Percentiles rank a stretch among this genome's conserved stretches.
Evolutionary conservation across 2,888 invertebrate species (phyloP).

Genomic region (Villa cingulata): DNA sequence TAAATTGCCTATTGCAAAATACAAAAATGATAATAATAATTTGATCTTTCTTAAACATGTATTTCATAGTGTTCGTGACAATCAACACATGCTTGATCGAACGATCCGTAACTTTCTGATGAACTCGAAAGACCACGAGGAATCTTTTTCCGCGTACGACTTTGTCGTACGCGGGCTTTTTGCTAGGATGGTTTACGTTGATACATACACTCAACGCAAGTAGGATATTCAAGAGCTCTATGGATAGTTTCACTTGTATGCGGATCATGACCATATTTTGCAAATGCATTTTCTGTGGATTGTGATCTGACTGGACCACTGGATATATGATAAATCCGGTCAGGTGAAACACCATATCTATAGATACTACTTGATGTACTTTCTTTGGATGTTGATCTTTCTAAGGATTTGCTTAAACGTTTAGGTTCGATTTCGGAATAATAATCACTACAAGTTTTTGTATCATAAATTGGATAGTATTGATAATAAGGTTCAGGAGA

Average conservation of each 20-base stretch:
- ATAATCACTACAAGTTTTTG: slow-evolving; percentile 32
- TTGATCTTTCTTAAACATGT: slow-evolving; percentile 40
- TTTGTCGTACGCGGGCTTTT: slow-evolving; percentile 45
- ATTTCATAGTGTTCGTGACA: slow-evolving; percentile 42
- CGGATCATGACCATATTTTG: slow-evolving; percentile 27
- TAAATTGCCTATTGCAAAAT: too few relatives aligned
- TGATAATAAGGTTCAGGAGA: slow-evolving; percentile 29
- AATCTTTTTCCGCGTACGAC: slow-evolving; percentile 46
- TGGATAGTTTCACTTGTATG: slow-evolving; percentile 43
- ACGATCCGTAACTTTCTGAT: slow-evolving; percentile 17
- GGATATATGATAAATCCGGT: slow-evolving; percentile 28
- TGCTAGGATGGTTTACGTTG: slow-evolving; percentile 52
- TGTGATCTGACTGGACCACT: slow-evolving; percentile 30
- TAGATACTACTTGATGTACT: slow-evolving; percentile 29
- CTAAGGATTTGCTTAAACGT: slow-evolving; percentile 33
- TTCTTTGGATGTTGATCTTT: slow-evolving; percentile 33
- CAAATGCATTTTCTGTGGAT: slow-evolving; percentile 34
- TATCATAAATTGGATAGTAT: slow-evolving; percentile 34
- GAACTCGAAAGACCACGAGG: slow-evolving; percentile 28
- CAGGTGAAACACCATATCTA: slow-evolving; percentile 31
- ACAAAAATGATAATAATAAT: too few relatives aligned
- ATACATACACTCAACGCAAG: slow-evolving; percentile 60
- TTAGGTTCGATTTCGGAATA: slow-evolving; percentile 19
- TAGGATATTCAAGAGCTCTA: slow-evolving; percentile 50
- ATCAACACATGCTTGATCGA: slow-evolving; percentile 29